Evolutionary conservation across 2,113 vertebrate species (phyloP).

Genomic region (Sinosuthora webbiana): DNA sequence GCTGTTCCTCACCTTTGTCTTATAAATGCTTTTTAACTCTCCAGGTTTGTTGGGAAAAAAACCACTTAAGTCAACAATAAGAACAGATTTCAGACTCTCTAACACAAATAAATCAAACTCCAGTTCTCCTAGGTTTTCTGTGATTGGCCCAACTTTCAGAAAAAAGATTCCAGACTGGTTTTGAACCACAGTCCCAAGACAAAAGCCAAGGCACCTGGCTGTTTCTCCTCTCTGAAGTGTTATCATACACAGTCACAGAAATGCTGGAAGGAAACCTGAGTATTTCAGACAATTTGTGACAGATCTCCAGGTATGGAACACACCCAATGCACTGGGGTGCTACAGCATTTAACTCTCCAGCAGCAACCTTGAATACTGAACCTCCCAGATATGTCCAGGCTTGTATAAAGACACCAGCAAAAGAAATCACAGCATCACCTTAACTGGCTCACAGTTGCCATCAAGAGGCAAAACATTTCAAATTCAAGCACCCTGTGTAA

Average conservation of each 20-base stretch:
- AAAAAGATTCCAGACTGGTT: neutral
- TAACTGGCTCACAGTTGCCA: slow-evolving; percentile 1
- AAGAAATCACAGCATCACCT: neutral
- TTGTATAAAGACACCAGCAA: neutral
- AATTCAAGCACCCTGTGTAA: neutral
- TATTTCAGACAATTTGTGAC: neutral
- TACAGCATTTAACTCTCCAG: neutral
- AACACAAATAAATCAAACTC: neutral
- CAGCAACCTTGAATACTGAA: neutral
- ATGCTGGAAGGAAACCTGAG: neutral
- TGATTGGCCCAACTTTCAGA: neutral
- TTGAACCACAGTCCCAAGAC: neutral
- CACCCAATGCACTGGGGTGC: neutral
- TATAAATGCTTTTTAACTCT: neutral
- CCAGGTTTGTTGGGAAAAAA: neutral
- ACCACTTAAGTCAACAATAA: neutral
- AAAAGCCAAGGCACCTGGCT: neutral
- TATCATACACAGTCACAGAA: neutral
- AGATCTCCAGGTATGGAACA: neutral
- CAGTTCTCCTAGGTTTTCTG: neutral
- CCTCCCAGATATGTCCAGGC: neutral
- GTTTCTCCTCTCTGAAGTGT: neutral
- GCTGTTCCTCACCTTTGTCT: neutral
- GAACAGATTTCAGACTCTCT: neutral
- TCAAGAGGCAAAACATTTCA: neutral